Conservation (phyloP, 2,797 vertebrate genomes). For the Hafferia zeledoni region DNA sequence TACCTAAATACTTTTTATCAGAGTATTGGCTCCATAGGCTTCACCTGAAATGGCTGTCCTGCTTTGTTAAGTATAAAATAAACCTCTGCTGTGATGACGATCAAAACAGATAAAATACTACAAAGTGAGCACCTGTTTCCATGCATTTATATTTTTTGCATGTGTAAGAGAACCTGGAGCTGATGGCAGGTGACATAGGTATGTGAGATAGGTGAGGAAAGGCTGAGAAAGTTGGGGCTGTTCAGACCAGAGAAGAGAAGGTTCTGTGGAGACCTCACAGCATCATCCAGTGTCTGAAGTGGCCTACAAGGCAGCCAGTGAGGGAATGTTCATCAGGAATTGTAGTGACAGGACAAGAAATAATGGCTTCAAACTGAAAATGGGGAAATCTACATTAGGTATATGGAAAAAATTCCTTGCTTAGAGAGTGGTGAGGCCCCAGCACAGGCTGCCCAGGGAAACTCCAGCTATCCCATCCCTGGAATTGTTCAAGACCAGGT, state of each 20-base stretch:
- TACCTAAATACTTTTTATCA: neutral
- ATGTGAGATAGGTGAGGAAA: neutral
- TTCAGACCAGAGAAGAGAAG: neutral
- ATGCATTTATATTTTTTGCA: neutral
- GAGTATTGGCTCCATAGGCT: neutral
- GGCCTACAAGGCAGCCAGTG: neutral
- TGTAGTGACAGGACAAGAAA: neutral
- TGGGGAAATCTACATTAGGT: neutral
- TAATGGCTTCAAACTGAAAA: neutral
- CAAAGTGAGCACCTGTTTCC: neutral
- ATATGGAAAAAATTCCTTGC: neutral
- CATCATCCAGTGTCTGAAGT: neutral
- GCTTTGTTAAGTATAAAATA: neutral
- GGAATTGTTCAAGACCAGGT: fast-evolving
- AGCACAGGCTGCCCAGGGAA: neutral
- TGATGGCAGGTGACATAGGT: neutral
- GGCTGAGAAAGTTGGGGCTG: neutral
- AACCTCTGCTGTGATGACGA: neutral
- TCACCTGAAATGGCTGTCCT: neutral
- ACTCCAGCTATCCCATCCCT: neutral
- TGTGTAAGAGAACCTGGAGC: neutral
- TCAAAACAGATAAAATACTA: neutral
- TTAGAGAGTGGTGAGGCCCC: fast-evolving
- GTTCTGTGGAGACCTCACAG: neutral
- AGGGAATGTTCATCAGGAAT: neutral